These are phyloP conservation scores for Latrodectus hesperus DNA, from an alignment of 2,888 invertebrate genomes.

Conservation along the genomic window DNA sequence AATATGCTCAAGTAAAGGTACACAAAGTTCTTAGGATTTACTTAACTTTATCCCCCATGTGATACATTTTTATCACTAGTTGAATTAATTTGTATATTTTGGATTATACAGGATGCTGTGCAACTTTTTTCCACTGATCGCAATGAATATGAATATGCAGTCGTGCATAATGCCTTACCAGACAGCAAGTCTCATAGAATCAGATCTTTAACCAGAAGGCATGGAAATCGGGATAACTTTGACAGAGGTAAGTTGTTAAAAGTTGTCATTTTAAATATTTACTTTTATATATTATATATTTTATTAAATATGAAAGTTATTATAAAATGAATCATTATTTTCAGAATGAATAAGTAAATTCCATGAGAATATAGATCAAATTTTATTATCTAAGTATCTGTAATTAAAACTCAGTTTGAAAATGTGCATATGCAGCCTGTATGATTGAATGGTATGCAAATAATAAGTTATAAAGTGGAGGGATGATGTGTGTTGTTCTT, in stretches of 20 bases:
- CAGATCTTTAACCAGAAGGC: conserved; percentile 66
- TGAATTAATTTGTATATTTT: not conserved
- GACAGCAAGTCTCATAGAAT: conserved; percentile 75
- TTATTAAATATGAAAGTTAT: not conserved
- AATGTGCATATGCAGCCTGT: not conserved
- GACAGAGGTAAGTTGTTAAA: conserved; percentile 60
- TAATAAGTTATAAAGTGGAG: not conserved
- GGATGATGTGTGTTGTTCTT: not conserved
- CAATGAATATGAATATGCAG: conserved; percentile 81
- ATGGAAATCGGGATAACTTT: conserved; percentile 68
- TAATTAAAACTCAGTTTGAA: not conserved
- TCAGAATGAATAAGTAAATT: too few species aligned
- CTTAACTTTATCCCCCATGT: not conserved
- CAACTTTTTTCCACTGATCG: conserved; percentile 76
- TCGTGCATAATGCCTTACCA: conserved; percentile 81
- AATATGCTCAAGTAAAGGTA: conserved; percentile 82
- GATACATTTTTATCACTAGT: not conserved
- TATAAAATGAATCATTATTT: too few species aligned
- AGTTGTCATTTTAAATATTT: not conserved
- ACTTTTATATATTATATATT: not conserved
- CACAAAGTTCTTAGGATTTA: conserved; percentile 4
- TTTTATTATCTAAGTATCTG: too few species aligned
- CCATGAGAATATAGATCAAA: too few species aligned
- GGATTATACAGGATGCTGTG: conserved; percentile 79
- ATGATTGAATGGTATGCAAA: not conserved